Evolutionary conservation across 1,140 invertebrate genomes (phyloP), one percentile per base, ranked within the genome.

Genomic region (Sycophila sp.): DNA sequence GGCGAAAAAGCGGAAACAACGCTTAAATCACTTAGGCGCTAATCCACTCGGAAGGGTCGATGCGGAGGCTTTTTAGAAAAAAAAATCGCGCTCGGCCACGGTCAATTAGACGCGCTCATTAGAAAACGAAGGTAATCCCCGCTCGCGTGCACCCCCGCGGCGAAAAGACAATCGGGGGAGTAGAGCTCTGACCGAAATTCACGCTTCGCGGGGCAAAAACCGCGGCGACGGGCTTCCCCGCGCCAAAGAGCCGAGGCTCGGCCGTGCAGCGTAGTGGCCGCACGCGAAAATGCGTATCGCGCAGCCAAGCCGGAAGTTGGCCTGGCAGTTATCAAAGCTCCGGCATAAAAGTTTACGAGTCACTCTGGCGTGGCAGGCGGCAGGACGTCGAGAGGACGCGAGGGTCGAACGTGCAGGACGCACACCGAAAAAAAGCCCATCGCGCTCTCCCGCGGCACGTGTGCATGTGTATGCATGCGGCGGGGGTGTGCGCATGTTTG

Each of bases 271-370:
- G 32, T 28, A 56, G 55, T 15, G 58, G 24, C 38, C 55, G 42
- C 42, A 55, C 42, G n/a, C n/a, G n/a, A n/a, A 32, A 15, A 51
- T 40, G 19, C 59, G 34, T 24, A 26, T 70, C 26, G 47, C 59
- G 49, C 47, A 40, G 28, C 15, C n/a, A n/a, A 51, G 47, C 42
- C 58, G 68, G 58, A 63, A 74, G 73, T 75, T 76, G 76, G 75
- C 72, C 73, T 78, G 49, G 73, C 75, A 80, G 77, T 78, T 81
- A 81, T 80, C 80, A 81, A 81, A 81, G 77, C 79, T 77, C 72
- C 69, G 11, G 78, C 77, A 80, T 76, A 81, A 82, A 82, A 81
- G 80, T 82, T 82, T 82, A 82, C 79, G 80, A 81, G 80, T 81
- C 77, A 71, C 74, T 78, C 32, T 36, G 38, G 53, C 59, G 70